These are phyloP conservation scores for Mionectes macconnelli DNA, from an alignment of 2,113 vertebrate genomes.

Conservation along the genomic window DNA sequence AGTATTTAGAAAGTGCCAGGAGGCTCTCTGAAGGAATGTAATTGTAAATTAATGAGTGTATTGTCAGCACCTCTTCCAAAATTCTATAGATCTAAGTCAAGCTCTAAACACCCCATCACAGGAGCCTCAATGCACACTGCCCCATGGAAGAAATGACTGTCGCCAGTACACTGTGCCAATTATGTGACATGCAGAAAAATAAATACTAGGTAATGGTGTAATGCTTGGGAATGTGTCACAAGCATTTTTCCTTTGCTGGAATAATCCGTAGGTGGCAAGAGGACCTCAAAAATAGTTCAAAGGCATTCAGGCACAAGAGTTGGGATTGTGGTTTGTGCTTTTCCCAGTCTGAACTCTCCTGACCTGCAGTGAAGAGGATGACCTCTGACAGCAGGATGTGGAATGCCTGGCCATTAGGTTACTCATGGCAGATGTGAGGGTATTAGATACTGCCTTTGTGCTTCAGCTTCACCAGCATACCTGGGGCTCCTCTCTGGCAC, in stretches of 20 bases:
- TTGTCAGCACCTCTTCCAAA: constrained; percentile 45
- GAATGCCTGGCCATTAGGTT: neutral
- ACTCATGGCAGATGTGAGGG: fast-evolving
- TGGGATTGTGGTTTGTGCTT: neutral
- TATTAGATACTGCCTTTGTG: neutral
- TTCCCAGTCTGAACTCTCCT: neutral
- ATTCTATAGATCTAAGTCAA: constrained; percentile 30
- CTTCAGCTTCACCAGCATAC: neutral
- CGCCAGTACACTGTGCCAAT: neutral
- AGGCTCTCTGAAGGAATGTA: neutral
- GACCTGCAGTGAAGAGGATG: neutral
- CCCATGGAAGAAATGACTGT: neutral
- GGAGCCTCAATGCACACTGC: neutral
- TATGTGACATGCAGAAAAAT: neutral
- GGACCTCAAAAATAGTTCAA: neutral
- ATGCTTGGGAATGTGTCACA: neutral
- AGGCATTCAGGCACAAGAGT: neutral
- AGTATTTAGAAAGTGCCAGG: constrained; percentile 11
- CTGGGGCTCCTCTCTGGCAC: neutral
- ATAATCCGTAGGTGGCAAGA: constrained; percentile 49
- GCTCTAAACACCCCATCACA: neutral
- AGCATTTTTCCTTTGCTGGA: neutral
- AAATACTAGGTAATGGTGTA: neutral
- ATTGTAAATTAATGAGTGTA: constrained; percentile 49
- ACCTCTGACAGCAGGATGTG: neutral